Conservation (phyloP, 2,797 vertebrate genomes). For the Pantherophis vulpinus region DNA sequence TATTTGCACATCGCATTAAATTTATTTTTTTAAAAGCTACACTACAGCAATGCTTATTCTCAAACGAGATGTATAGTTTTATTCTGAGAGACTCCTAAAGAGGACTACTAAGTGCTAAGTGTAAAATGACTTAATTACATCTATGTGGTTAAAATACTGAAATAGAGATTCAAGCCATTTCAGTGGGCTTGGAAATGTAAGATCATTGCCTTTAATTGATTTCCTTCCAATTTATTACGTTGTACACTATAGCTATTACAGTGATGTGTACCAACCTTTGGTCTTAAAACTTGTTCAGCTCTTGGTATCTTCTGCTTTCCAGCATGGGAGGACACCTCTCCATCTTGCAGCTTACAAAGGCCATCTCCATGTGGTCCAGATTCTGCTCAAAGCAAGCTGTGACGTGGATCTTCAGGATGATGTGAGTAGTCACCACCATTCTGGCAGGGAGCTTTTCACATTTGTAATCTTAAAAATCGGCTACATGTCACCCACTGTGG, state of each 20-base stretch:
- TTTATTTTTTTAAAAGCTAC: neutral
- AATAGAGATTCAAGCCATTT: neutral
- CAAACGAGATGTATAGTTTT: neutral
- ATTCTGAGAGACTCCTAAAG: neutral
- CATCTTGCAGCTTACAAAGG: constrained; percentile 94
- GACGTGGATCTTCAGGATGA: constrained; percentile 95
- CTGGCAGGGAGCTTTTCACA: neutral
- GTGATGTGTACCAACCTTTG: neutral
- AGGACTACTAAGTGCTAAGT: neutral
- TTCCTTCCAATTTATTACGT: neutral
- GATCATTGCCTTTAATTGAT: neutral
- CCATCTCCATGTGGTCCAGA: constrained; percentile 86
- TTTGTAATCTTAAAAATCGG: neutral
- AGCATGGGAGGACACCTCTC: constrained; percentile 92
- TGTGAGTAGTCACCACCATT: constrained; percentile 78
- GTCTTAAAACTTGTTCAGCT: constrained; percentile 22
- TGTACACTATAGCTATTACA: neutral
- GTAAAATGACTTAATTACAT: neutral
- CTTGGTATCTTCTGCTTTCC: constrained; percentile 61
- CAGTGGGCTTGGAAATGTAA: neutral
- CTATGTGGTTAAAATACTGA: neutral
- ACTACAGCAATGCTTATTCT: neutral
- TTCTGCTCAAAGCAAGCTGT: constrained; percentile 93
- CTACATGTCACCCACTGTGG: constrained; percentile 21
- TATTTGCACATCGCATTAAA: neutral